Evolutionary conservation across 2,888 invertebrate species (phyloP).

Genomic region (Macaria liturata): DNA sequence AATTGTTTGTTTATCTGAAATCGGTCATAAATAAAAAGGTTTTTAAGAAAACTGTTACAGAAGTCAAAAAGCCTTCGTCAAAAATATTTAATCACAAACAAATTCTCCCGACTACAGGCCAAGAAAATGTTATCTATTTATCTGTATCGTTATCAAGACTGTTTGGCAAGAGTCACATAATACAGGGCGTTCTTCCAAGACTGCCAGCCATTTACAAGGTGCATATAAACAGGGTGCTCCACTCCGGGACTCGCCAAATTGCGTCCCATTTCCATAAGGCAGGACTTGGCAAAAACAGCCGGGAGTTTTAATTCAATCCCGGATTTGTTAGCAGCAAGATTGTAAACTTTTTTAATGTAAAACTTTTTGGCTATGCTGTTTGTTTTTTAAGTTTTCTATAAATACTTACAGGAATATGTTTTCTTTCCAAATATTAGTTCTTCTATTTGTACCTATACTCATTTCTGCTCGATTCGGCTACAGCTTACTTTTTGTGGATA

Average conservation of each 20-base stretch:
- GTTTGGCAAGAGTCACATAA: neutral
- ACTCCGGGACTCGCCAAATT: slow-evolving; percentile 17
- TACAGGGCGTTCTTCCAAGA: neutral
- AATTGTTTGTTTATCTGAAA: too few relatives aligned
- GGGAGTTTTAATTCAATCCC: slow-evolving; percentile 28
- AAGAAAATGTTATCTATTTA: neutral
- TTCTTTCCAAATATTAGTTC: neutral
- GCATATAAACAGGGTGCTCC: slow-evolving; percentile 4
- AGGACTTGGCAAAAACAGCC: slow-evolving; percentile 28
- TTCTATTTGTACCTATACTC: too few relatives aligned
- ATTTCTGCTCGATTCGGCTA: too few relatives aligned
- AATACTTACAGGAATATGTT: too few relatives aligned
- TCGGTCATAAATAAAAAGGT: too few relatives aligned
- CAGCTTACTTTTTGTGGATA: too few relatives aligned
- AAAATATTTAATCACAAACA: too few relatives aligned
- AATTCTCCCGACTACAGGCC: too few relatives aligned
- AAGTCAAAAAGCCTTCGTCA: too few relatives aligned
- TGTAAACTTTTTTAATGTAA: slow-evolving; percentile 12
- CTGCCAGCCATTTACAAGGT: neutral
- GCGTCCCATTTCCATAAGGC: slow-evolving; percentile 36
- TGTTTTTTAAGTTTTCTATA: too few relatives aligned
- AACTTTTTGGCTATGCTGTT: neutral
- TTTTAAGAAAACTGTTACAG: too few relatives aligned
- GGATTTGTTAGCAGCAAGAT: slow-evolving; percentile 14
- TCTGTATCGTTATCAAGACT: neutral